Evolutionary conservation across 2,113 vertebrate species (phyloP).

Genomic region (Burhinus bistriatus): DNA sequence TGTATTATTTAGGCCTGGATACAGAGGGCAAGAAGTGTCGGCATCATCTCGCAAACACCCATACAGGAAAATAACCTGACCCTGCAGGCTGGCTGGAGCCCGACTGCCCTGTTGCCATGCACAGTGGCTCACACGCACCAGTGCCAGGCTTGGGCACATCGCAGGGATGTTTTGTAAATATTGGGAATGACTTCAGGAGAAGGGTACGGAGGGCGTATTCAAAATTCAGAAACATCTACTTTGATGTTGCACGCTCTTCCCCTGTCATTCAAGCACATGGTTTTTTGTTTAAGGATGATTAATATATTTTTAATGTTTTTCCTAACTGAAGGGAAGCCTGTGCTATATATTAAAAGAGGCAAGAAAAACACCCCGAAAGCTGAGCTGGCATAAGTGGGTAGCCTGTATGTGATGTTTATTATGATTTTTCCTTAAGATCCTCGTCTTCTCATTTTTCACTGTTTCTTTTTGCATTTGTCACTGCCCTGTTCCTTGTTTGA

Average conservation of each 20-base stretch:
- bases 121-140: neutral
- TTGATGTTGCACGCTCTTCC: neutral
- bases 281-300: constrained; percentile 68
- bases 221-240: constrained; percentile 11
- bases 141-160: neutral
- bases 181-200: neutral
- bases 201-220: neutral
- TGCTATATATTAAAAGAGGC: constrained; percentile 52
- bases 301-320: constrained; percentile 63
- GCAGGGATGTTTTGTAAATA: neutral
- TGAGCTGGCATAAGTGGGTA: constrained; percentile 50
- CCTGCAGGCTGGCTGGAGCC: neutral
- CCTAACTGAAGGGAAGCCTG: constrained; percentile 56
- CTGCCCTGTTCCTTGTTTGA: neutral
- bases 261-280: constrained; percentile 43
- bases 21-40: neutral
- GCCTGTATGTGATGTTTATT: constrained; percentile 35
- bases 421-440: constrained; percentile 46
- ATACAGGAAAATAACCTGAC: rapidly evolving
- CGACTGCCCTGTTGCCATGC: neutral
- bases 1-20: neutral
- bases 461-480: constrained; percentile 42
- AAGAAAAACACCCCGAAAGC: constrained; percentile 42
- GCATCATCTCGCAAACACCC: neutral
- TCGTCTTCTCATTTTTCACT: constrained; percentile 53